A percentile compares a stretch with the other conserved stretches of the same genome.
phyloP scores from a whole-genome alignment of 2,888 invertebrate genomes.

The Agonopterix alstromeriana region DNA sequence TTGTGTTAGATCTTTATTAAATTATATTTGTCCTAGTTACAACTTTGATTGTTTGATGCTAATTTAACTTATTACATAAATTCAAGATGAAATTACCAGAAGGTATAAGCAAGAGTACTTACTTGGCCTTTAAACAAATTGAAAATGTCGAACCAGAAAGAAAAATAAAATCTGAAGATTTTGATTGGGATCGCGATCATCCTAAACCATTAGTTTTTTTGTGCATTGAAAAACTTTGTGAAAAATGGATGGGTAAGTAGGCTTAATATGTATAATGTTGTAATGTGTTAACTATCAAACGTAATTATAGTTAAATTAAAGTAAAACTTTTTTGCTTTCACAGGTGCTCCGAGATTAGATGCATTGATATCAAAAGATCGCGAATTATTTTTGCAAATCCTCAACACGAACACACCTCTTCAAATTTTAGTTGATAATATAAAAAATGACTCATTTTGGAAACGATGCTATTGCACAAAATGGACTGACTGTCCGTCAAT shows the following conservation, averaged over 20 bases:
- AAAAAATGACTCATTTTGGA: conserved; percentile 68
- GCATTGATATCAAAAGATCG: conserved; percentile 57
- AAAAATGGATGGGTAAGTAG: conserved; percentile 60
- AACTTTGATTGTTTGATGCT: no score
- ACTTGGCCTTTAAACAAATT: conserved; percentile 54
- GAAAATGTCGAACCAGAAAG: conserved; percentile 49
- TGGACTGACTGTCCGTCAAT: conserved; percentile 45
- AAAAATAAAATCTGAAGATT: conserved; percentile 66
- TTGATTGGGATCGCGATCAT: conserved; percentile 68
- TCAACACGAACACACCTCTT: conserved; percentile 54
- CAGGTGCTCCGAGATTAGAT: conserved; percentile 36
- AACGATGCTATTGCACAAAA: conserved; percentile 53
- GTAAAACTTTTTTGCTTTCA: neutral
- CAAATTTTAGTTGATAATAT: conserved; percentile 64
- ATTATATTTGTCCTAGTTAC: no score
- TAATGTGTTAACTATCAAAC: neutral
- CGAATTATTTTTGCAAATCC: conserved; percentile 56
- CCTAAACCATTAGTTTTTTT: conserved; percentile 60
- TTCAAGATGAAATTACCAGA: conserved; percentile 45
- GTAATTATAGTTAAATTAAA: neutral
- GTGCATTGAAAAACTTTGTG: conserved; percentile 66
- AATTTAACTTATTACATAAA: no score
- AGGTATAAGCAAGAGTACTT: conserved; percentile 54
- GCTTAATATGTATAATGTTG: no score
- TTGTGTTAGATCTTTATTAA: no score